These are phyloP conservation scores for Amblyteles armatorius DNA, from an alignment of 2,888 invertebrate species.

Conservation along the genomic window DNA sequence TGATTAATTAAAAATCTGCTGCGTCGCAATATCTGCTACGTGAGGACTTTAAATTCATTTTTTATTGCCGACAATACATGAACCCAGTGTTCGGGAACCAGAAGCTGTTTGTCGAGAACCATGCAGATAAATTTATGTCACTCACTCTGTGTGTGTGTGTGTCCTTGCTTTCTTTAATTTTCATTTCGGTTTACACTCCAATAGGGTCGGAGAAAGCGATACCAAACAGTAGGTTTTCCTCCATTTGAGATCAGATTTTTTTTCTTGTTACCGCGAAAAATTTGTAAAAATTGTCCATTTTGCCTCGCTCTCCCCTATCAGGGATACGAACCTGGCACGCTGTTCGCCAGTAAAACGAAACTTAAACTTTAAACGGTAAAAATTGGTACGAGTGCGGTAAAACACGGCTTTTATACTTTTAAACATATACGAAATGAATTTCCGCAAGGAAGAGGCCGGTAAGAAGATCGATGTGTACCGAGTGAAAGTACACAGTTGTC, in stretches of 20 bases:
- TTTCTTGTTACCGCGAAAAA: too few species aligned
- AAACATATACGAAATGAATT: background rate
- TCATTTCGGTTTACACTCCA: background rate
- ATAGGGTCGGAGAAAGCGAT: too few species aligned
- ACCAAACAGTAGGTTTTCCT: too few species aligned
- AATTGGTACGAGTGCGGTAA: too few species aligned
- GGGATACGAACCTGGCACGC: too few species aligned
- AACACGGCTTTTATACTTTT: too few species aligned
- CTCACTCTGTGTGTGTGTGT: background rate
- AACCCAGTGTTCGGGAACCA: background rate
- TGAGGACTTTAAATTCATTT: conserved; percentile 1
- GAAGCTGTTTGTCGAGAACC: conserved; percentile 29
- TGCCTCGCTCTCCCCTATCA: too few species aligned
- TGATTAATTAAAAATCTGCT: conserved; percentile 31
- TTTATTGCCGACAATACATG: conserved; percentile 2
- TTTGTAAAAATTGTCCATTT: too few species aligned
- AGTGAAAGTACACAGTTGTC: background rate
- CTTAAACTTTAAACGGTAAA: too few species aligned
- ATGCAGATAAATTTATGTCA: conserved; percentile 2
- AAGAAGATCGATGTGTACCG: background rate
- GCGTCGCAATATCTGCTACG: background rate
- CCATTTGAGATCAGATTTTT: too few species aligned
- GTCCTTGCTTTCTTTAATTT: background rate
- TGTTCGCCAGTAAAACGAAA: too few species aligned
- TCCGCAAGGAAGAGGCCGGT: background rate